phyloP scores from a whole-genome alignment of 2,113 vertebrate species.

The Poecile atricapillus region DNA sequence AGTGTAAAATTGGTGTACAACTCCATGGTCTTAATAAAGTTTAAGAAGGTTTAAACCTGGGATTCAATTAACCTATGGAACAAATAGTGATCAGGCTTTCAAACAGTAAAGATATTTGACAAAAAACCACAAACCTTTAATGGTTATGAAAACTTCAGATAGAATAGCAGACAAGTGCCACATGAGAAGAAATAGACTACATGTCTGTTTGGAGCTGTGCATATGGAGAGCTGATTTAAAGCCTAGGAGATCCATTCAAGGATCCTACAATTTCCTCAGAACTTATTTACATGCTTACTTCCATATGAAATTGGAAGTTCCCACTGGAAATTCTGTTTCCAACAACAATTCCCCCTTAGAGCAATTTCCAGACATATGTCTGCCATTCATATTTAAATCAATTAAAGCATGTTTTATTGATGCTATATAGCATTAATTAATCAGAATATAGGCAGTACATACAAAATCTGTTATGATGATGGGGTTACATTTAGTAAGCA shows the following conservation, averaged over 20 bases:
- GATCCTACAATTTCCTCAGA: neutral
- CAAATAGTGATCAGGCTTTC: neutral
- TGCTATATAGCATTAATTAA: neutral
- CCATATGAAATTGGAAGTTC: neutral
- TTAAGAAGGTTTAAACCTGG: neutral
- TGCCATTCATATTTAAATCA: neutral
- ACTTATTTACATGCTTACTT: neutral
- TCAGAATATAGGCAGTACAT: neutral
- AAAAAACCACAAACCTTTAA: accelerated
- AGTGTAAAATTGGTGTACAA: neutral
- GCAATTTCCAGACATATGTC: neutral
- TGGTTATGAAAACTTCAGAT: neutral
- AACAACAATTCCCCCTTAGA: neutral
- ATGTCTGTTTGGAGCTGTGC: neutral
- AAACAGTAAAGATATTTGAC: neutral
- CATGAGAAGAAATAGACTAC: neutral
- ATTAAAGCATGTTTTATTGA: neutral
- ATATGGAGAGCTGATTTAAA: neutral
- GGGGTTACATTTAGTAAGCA: neutral
- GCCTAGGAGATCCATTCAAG: neutral
- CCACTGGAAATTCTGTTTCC: neutral
- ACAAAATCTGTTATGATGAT: neutral
- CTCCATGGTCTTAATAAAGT: neutral
- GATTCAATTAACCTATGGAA: neutral
- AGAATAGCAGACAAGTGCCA: neutral